Base-by-base conservation (phyloP, 2,113 vertebrate genomes). In the Hydrolagus affinis region DNA sequence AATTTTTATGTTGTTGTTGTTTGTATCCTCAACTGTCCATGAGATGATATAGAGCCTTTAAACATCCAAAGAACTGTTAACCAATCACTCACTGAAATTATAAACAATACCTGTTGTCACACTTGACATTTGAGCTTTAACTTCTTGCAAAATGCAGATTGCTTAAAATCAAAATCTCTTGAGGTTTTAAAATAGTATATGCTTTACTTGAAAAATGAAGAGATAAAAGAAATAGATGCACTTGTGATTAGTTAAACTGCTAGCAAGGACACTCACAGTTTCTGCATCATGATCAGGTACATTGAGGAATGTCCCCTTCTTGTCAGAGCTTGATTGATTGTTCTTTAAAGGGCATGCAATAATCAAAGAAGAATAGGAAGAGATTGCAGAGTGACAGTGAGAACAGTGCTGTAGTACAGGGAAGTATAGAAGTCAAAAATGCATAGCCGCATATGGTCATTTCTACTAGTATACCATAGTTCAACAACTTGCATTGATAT, bases 231-330 rank as follows among this genome's bases (percentile, higher is more conserved):
- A 56, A 83, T 17, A 83, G 15, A 32, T 83, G 60, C 14, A 23
- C 44, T 44, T 44, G 44, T 44, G 44, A 44, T 66, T 30, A 83
- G 62, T 83, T 19, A 83, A 83, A 30, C 25, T 66, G 78, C 8
- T 73, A 87, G 87, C 25, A 75, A 86, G 86, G 91, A 89, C 92
- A 95, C 97, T 98, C 92, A 99, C 98, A 93, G 97, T 98, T 91
- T 99, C 98, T 89, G 96, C 96, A 2, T 99, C 97, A 68, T 94
- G 95, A 91, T 99, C 96, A 11, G 96, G 98, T 87, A 98, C 92
- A 92, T 94, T 97, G 93, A 99, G 95, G 90, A 94, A 95, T 21
- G 90, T 94, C 96, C 96, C 97, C 89, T 96, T 96, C 89, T 94
- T 95, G 90, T 96, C 95, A 88, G 94, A 96, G 89, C 90, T 89